phyloP scores from a whole-genome alignment of 2,113 vertebrate species.

The Lasiurus cinereus region DNA sequence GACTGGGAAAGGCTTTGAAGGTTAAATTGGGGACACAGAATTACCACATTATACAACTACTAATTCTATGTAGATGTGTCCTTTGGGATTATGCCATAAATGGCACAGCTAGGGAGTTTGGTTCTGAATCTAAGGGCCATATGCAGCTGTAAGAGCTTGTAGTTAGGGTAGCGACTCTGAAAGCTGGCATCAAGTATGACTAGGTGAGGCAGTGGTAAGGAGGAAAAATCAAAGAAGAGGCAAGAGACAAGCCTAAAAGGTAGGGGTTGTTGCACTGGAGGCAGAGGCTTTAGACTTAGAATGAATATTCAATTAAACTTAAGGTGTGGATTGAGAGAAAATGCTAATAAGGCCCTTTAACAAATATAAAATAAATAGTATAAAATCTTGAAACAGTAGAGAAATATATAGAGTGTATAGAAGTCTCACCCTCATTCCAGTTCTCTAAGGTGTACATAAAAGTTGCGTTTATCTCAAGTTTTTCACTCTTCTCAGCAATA shows the following conservation, averaged over 20 bases:
- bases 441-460: neutral
- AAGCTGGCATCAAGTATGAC: neutral
- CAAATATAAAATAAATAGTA: constrained; percentile 36
- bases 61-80: neutral
- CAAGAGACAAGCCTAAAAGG: neutral
- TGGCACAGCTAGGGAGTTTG: constrained; percentile 3
- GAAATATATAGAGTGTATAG: neutral
- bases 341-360: constrained; percentile 46
- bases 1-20: neutral
- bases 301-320: neutral
- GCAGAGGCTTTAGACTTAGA: neutral
- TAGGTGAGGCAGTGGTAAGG: neutral
- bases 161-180: neutral
- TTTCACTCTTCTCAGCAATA: constrained; percentile 32
- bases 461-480: neutral
- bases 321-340: neutral
- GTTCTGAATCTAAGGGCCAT: neutral
- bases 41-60: neutral
- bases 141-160: neutral
- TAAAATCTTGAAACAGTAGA: constrained; percentile 46
- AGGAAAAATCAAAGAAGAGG: neutral
- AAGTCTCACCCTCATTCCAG: neutral
- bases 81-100: neutral
- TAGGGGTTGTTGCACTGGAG: neutral
- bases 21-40: neutral